A percentile compares a stretch with the other conserved stretches of the same genome.
These are phyloP conservation scores for Anas platyrhynchos DNA, from an alignment of 2,113 vertebrate genomes.

Conservation along the genomic window DNA sequence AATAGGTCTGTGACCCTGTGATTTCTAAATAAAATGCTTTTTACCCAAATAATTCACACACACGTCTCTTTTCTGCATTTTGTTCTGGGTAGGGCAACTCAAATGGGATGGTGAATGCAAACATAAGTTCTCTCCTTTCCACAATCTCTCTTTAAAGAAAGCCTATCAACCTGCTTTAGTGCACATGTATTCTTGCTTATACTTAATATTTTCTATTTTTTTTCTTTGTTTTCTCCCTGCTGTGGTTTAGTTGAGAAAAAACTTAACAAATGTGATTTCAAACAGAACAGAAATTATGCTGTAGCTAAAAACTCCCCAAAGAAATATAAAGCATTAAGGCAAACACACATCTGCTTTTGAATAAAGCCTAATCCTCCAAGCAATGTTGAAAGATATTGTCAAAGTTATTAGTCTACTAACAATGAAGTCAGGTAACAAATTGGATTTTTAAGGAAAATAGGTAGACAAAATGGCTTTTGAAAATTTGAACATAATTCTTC, in stretches of 20 bases:
- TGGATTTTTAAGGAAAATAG: constrained; percentile 30
- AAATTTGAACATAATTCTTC: constrained; percentile 10
- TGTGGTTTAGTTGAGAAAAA: constrained; percentile 18
- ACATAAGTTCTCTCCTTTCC: background rate
- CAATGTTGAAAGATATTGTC: constrained; percentile 22
- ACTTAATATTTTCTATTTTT: background rate
- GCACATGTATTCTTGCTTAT: background rate
- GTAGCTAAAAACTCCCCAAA: constrained; percentile 15
- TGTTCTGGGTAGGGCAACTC: background rate
- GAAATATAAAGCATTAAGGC: constrained; percentile 31
- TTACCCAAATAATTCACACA: background rate
- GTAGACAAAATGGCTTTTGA: constrained; percentile 16
- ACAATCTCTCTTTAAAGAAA: background rate
- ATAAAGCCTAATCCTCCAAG: constrained; percentile 40
- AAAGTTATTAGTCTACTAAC: constrained; percentile 63
- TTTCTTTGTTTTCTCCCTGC: background rate
- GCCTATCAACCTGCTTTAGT: background rate
- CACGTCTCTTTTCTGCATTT: background rate
- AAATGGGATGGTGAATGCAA: background rate
- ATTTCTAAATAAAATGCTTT: background rate
- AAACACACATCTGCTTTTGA: constrained; percentile 56
- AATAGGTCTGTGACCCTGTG: background rate
- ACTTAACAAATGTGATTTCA: constrained; percentile 34
- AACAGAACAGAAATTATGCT: constrained; percentile 37
- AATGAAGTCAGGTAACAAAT: constrained; percentile 33